Percentiles rank a stretch among this genome's conserved stretches.
phyloP scores from a whole-genome alignment of 53 echinoderm and acorn worm species.

The Pentamera pediparva region DNA sequence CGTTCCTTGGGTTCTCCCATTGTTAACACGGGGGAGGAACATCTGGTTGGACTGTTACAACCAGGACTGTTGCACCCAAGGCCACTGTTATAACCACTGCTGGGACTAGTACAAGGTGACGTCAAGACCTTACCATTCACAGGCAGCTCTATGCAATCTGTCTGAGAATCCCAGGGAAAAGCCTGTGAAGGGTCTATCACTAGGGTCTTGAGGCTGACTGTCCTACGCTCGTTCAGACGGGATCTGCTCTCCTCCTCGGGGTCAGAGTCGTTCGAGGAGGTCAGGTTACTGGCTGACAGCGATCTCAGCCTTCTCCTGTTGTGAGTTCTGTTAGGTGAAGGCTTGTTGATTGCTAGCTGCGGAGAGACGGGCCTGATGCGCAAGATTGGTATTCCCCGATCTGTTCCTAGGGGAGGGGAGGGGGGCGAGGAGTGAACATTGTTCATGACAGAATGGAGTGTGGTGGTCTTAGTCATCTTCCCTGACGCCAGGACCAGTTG shows the following conservation, averaged over 20 bases:
- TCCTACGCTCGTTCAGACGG: conserved; percentile 49
- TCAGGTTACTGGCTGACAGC: conserved; percentile 55
- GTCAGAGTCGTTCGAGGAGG: conserved; percentile 29
- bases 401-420: background rate
- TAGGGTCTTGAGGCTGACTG: conserved; percentile 60
- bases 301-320: conserved; percentile 63
- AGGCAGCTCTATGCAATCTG: background rate
- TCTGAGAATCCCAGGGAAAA: background rate
- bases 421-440: background rate
- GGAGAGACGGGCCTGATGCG: conserved; percentile 91
- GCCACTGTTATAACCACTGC: conserved; percentile 93
- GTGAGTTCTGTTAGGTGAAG: too few species aligned
- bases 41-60: conserved; percentile 72
- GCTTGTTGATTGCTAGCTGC: too few species aligned
- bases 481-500: background rate
- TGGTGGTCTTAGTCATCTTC: conserved; percentile 18
- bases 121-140: background rate
- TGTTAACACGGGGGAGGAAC: conserved; percentile 55
- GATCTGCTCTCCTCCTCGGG: conserved; percentile 34
- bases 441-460: conserved; percentile 18
- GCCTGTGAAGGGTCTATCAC: background rate
- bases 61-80: conserved; percentile 81
- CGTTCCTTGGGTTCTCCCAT: conserved; percentile 28
- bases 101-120: conserved; percentile 62
- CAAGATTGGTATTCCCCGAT: too few species aligned